Evolutionary conservation across 2,888 invertebrate species (phyloP), one percentile per base, ranked within the genome.

Genomic region (Tipula confusa): DNA sequence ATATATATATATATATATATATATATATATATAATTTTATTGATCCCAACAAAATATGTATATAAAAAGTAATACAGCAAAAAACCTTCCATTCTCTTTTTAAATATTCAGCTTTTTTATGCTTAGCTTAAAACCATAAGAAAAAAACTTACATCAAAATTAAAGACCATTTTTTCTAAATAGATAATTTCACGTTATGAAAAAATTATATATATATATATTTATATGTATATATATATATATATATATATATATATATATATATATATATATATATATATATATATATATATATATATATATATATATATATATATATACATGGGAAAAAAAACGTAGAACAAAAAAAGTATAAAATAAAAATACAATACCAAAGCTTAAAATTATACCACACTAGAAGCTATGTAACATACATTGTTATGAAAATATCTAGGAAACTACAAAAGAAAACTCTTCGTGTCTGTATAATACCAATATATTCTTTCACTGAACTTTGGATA

Each of bases 41-140:
- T 64, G 64, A 64, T 64, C 64, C 64, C 64, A 64, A 64, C 64
- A 64, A 64, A 64, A 64, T 64, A 9, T 64, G 64, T 64, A 64
- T 24, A 64, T 64, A 64, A 64, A 18, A 64, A 64, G 64, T 64
- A 64, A 64, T 24, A 64, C 64, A 43, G 43, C 43, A 43, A 43
- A 64, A 64, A 64, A 64, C 64, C 64, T 64, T 64, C 64, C 64
- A 64, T 64, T 64, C 64, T 64, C 64, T 64, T 64, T 64, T 64
- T 64, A 64, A 64, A 64, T 64, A 64, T 64, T 64, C 64, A 64
- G 64, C 64, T 64, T 64, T 64, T 64, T 64, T 64, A 64, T 64
- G 64, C 64, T 64, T 64, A 64, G 64, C 64, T 64, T 64, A 64
- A 64, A 64, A 64, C 64, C 64, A 64, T 64, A 64, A 64, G 64